phyloP scores from a whole-genome alignment of 2,113 vertebrate species.

The Thamnophis sirtalis region DNA sequence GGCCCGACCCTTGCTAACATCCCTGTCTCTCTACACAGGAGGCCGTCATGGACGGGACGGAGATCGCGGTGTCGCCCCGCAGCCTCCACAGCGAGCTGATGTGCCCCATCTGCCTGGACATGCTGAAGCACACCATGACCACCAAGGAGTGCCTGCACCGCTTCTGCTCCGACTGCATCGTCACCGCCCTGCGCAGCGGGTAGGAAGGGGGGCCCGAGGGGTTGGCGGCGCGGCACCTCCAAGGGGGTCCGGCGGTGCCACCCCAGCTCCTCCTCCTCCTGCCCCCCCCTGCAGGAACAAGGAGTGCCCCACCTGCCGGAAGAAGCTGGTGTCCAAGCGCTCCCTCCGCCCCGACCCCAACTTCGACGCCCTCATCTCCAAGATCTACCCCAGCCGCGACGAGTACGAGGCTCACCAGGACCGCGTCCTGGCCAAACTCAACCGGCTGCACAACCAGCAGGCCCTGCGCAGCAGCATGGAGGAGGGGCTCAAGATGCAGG shows the following conservation, averaged over 20 bases:
- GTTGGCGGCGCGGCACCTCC: too few species aligned
- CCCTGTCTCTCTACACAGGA: constrained; percentile 58
- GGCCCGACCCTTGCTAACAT: neutral
- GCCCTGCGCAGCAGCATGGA: constrained; percentile 89
- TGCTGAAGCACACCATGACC: constrained; percentile 93
- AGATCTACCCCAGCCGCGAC: constrained; percentile 89
- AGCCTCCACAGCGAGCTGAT: constrained; percentile 88
- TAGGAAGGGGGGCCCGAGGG: constrained; percentile 30
- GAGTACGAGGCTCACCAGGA: constrained; percentile 92
- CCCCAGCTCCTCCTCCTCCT: neutral
- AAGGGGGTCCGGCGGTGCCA: neutral
- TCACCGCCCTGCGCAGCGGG: constrained; percentile 86
- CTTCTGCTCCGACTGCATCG: constrained; percentile 91
- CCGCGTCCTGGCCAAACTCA: constrained; percentile 82
- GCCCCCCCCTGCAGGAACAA: constrained; percentile 74
- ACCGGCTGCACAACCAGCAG: constrained; percentile 85
- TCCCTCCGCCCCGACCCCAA: constrained; percentile 86
- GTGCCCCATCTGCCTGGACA: constrained; percentile 92
- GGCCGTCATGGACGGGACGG: constrained; percentile 86
- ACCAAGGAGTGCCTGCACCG: constrained; percentile 91
- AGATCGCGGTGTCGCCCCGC: constrained; percentile 85
- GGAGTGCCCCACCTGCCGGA: constrained; percentile 88
- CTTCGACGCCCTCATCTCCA: constrained; percentile 88
- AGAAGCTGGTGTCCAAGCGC: constrained; percentile 87
- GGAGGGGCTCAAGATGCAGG: constrained; percentile 87